Percentiles rank a stretch among this genome's conserved stretches.
Evolutionary conservation across 1,140 invertebrate genomes (phyloP).

Genomic region (Hypsibius dujardini): DNA sequence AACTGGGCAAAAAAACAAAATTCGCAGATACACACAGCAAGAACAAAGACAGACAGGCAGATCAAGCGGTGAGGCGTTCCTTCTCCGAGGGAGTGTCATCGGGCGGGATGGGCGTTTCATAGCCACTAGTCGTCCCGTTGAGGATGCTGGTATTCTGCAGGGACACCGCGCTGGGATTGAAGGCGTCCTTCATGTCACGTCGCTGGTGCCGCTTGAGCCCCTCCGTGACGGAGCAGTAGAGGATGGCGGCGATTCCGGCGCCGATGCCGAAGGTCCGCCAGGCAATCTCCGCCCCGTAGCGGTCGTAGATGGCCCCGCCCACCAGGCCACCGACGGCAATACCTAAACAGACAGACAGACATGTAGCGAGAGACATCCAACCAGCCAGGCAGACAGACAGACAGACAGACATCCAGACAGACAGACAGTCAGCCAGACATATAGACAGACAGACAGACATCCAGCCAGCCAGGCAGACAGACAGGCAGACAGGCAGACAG

Average conservation of each 20-base stretch:
- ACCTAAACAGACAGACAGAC: background rate
- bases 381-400: background rate
- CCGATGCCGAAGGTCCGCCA: slow-evolving; percentile 4
- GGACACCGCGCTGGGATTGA: background rate
- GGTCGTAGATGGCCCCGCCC: background rate
- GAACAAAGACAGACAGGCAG: background rate
- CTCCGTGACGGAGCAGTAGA: background rate
- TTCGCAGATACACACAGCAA: background rate
- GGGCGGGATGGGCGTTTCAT: slow-evolving; percentile 5
- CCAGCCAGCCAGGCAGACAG: too few relatives aligned
- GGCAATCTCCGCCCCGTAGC: background rate
- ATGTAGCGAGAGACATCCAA: background rate
- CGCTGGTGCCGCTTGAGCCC: background rate
- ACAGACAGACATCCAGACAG: too few relatives aligned
- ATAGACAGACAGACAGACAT: background rate
- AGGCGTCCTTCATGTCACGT: background rate
- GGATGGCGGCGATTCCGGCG: background rate
- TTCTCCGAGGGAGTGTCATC: slow-evolving; percentile 8
- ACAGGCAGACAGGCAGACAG: too few relatives aligned
- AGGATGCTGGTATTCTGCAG: background rate
- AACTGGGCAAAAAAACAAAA: too few relatives aligned
- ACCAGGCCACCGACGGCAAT: slow-evolving; percentile 5
- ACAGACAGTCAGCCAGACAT: background rate
- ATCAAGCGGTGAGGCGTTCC: slow-evolving; percentile 12
- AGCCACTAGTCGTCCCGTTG: background rate